Conservation (phyloP, 2,113 vertebrate genomes). For the Apteryx owenii region DNA sequence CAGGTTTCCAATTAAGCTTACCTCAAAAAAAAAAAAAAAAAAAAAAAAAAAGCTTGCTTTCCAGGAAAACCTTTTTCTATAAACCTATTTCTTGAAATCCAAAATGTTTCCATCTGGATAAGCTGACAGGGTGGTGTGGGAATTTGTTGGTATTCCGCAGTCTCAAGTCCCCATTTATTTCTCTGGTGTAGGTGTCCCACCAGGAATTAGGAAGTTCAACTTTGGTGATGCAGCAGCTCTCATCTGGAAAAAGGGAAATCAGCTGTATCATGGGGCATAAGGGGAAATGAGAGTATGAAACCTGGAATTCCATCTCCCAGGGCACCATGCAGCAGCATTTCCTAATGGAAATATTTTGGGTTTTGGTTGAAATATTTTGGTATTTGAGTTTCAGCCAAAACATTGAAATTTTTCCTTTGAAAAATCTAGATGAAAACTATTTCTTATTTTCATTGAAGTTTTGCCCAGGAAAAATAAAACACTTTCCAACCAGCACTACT, state of each 20-base stretch:
- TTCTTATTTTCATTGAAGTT: conserved; percentile 54
- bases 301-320: background rate
- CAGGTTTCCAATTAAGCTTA: conserved; percentile 56
- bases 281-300: conserved; percentile 12
- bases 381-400: conserved; percentile 45
- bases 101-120: conserved; percentile 40
- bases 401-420: conserved; percentile 53
- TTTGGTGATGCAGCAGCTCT: conserved; percentile 26
- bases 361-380: conserved; percentile 49
- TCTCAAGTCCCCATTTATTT: background rate
- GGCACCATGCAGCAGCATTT: conserved; percentile 10
- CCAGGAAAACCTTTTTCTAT: conserved; percentile 13
- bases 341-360: conserved; percentile 44
- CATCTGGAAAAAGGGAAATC: background rate
- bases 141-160: background rate
- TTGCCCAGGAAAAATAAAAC: conserved; percentile 59
- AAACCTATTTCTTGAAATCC: background rate
- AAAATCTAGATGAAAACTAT: conserved; percentile 44
- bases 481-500: conserved; percentile 29
- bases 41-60: conserved; percentile 5
- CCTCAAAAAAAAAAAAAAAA: conserved; percentile 36
- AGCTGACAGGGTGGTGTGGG: background rate
- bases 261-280: conserved; percentile 13
- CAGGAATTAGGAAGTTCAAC: conserved; percentile 7
- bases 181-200: background rate